Evolutionary conservation across 2,797 vertebrate species (phyloP).

Genomic region (Gila robusta): DNA sequence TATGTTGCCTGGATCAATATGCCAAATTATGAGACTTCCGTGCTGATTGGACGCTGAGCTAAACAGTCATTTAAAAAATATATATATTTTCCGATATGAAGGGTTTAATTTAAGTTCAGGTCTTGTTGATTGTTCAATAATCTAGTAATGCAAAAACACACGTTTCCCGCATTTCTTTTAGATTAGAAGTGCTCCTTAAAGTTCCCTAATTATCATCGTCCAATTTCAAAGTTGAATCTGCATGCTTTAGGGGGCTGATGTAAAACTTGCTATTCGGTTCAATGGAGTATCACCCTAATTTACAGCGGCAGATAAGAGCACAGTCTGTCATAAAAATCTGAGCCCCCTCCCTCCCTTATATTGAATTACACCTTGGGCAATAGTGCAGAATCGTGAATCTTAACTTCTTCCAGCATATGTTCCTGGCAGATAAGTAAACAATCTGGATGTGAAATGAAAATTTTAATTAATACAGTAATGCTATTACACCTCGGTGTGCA

Average conservation of each 20-base stretch:
- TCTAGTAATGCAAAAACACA: slow-evolving; percentile 50
- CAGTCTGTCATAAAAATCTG: slow-evolving; percentile 89
- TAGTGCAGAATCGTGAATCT: slow-evolving; percentile 95
- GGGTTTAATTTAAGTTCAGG: slow-evolving; percentile 46
- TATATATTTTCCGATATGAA: slow-evolving; percentile 21
- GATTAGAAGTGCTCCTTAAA: slow-evolving; percentile 70
- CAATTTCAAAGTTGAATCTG: slow-evolving; percentile 88
- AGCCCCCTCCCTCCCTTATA: slow-evolving; percentile 79
- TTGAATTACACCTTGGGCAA: slow-evolving; percentile 97
- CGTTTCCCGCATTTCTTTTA: slow-evolving; percentile 51
- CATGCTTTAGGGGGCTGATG: slow-evolving; percentile 87
- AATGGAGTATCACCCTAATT: slow-evolving; percentile 96
- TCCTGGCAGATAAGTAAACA: slow-evolving; percentile 99
- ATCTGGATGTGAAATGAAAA: slow-evolving; percentile 96
- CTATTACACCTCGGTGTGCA: slow-evolving; percentile 91
- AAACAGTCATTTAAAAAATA: background rate
- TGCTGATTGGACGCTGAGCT: background rate
- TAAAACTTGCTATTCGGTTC: slow-evolving; percentile 93
- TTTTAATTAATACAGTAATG: slow-evolving; percentile 99
- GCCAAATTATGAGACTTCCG: background rate
- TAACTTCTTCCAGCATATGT: slow-evolving; percentile 97
- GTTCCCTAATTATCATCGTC: slow-evolving; percentile 79
- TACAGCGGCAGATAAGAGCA: slow-evolving; percentile 92
- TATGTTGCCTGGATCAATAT: background rate
- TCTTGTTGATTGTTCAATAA: slow-evolving; percentile 48